A percentile compares a stretch with the other conserved stretches of the same genome.
phyloP scores from a whole-genome alignment of 2,888 invertebrate genomes.

The Podabrus alpinus region DNA sequence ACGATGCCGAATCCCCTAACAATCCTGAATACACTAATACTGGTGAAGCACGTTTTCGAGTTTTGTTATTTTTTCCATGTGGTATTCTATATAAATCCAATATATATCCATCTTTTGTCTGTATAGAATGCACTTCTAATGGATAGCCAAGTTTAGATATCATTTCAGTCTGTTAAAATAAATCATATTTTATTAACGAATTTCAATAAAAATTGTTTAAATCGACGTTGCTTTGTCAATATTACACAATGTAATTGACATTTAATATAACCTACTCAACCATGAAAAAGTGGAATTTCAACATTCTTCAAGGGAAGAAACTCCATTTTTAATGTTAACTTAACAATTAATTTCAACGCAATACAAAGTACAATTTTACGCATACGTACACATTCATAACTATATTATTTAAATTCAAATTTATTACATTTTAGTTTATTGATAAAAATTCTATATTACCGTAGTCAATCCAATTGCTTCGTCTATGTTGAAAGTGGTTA shows the following conservation, averaged over 20 bases:
- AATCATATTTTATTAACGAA: not conserved
- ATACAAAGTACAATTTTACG: no score
- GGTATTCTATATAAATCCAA: conserved; percentile 59
- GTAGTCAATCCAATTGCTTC: not conserved
- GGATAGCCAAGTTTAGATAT: conserved; percentile 54
- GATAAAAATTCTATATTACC: not conserved
- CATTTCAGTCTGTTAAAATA: conserved; percentile 48
- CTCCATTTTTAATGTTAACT: no score
- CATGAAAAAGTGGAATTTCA: no score
- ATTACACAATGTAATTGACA: no score
- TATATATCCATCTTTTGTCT: conserved; percentile 56
- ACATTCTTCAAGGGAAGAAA: no score
- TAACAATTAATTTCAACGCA: no score
- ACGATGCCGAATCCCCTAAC: conserved; percentile 72
- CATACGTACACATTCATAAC: no score
- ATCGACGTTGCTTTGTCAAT: no score
- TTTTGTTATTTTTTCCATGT: conserved; percentile 41
- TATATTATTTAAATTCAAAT: no score
- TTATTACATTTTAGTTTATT: no score
- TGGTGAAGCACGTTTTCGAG: conserved; percentile 48
- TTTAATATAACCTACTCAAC: no score
- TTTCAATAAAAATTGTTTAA: not conserved
- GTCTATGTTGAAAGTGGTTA: not conserved
- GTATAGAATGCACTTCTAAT: conserved; percentile 51
- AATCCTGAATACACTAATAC: conserved; percentile 73